Evolutionary conservation across 2,888 invertebrate species (phyloP), one percentile per base, ranked within the genome.

Genomic region (Oligia strigilis): DNA sequence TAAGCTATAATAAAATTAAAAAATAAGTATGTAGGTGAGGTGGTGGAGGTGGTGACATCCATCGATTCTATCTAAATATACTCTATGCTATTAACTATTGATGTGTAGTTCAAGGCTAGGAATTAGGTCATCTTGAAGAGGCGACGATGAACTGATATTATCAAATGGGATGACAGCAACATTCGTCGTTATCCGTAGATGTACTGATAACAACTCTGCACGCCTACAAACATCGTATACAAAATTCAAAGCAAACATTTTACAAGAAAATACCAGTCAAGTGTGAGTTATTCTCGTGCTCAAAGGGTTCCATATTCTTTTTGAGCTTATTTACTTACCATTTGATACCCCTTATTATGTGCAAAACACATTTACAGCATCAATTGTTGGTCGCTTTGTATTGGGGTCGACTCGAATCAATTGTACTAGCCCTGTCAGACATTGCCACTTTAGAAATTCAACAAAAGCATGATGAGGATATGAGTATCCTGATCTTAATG

Each of bases 41-140:
- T 55, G 55, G 19, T 55, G 17, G 19, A 8, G 19, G 17, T 55
- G 19, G 40, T 58, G 29, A 46, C 23, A 62, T 62, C 23, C 2
- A 76, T 62, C 60, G 49, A 72, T 76, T 36, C 11, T 6, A 36
- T n/a, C 29, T 49, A 46, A 62, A 49, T 40, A 76, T 19, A 72
- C 36, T 29, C 6, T 46, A 14, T 29, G n/a, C 40, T 58, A 29
- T n/a, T 29, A 46, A 29, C 29, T 23, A 23, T 23, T 52, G 2
- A 52, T 36, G 36, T 36, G 4, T 52, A 52, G 40, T 52, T 52
- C 52, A 52, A 67, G 58, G 17, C 17, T 60, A 60, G 17, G 23
- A 36, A 77, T 77, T 36, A 49, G 55, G 46, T 66, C 77, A 76
- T 58, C 55, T 36, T 36, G 4, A n/a, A 46, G 19, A 75, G 19